These are phyloP conservation scores for Ectobius pallidus DNA, from an alignment of 2,888 invertebrate genomes.

Conservation along the genomic window DNA sequence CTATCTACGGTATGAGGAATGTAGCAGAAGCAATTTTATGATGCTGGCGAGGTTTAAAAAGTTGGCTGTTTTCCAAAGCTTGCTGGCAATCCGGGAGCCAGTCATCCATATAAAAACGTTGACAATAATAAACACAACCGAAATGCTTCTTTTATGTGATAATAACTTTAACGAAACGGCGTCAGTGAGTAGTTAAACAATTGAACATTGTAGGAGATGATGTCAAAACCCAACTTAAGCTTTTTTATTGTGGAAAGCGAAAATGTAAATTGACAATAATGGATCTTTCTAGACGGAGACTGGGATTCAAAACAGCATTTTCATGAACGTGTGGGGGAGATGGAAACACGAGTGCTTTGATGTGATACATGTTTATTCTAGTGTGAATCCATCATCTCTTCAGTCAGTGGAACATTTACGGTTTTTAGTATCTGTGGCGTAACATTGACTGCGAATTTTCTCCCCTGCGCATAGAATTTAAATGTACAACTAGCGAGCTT, in stretches of 20 bases:
- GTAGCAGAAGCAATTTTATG: conserved; percentile 18
- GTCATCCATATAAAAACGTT: conserved; percentile 4
- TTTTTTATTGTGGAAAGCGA: background rate
- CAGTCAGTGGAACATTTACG: no score
- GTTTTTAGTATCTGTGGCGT: no score
- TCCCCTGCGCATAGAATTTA: no score
- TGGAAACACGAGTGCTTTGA: no score
- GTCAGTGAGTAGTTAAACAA: conserved; percentile 17
- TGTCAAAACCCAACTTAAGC: conserved; percentile 2
- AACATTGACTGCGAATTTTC: no score
- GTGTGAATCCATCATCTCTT: no score
- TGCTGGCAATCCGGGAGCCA: conserved; percentile 16
- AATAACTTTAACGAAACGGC: conserved; percentile 21
- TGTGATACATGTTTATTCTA: no score
- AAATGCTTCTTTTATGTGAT: conserved; percentile 21
- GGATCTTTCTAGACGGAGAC: no score
- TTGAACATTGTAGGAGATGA: conserved; percentile 13
- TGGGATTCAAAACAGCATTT: no score
- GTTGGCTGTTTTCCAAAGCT: conserved; percentile 8
- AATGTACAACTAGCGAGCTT: no score
- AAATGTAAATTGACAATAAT: background rate
- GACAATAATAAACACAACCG: conserved; percentile 20
- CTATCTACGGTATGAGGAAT: conserved; percentile 11
- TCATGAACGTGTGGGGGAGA: no score
- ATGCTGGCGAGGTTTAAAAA: conserved; percentile 15